A percentile compares a stretch with the other conserved stretches of the same genome.
Conservation (phyloP, 1,140 invertebrate genomes). For the Amphibalanus amphitrite region DNA sequence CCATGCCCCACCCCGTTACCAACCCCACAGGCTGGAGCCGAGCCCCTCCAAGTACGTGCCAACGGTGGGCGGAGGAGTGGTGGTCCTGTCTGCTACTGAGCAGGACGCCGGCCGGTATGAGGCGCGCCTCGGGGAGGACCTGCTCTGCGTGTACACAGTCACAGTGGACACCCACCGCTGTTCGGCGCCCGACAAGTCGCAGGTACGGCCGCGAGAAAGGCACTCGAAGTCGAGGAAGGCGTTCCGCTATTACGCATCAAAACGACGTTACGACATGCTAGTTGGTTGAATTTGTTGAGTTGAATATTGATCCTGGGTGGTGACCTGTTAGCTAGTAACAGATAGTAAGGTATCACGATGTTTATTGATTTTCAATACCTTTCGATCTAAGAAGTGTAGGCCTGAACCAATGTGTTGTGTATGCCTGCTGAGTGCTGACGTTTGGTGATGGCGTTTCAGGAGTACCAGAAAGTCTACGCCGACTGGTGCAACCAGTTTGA, state of each 20-base stretch:
- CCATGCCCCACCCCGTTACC: too few species aligned
- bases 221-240: too few species aligned
- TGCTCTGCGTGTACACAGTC: constrained; percentile 78
- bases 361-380: neutral
- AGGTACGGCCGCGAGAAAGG: too few species aligned
- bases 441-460: constrained; percentile 21
- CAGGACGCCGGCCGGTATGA: constrained; percentile 75
- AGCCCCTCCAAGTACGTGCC: constrained; percentile 73
- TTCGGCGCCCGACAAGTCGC: constrained; percentile 40
- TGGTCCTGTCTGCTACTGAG: constrained; percentile 74
- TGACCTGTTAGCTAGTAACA: too few species aligned
- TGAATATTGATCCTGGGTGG: too few species aligned
- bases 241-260: too few species aligned
- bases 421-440: neutral
- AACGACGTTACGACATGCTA: too few species aligned
- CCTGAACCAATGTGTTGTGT: neutral
- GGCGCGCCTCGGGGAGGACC: constrained; percentile 63
- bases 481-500: constrained; percentile 95
- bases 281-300: too few species aligned
- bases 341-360: too few species aligned
- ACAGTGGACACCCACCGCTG: constrained; percentile 79
- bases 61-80: constrained; percentile 73
- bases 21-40: neutral
- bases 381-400: neutral
- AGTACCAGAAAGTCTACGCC: constrained; percentile 87